Evolutionary conservation across 2,113 vertebrate genomes (phyloP).

Genomic region (Sorex araneus): DNA sequence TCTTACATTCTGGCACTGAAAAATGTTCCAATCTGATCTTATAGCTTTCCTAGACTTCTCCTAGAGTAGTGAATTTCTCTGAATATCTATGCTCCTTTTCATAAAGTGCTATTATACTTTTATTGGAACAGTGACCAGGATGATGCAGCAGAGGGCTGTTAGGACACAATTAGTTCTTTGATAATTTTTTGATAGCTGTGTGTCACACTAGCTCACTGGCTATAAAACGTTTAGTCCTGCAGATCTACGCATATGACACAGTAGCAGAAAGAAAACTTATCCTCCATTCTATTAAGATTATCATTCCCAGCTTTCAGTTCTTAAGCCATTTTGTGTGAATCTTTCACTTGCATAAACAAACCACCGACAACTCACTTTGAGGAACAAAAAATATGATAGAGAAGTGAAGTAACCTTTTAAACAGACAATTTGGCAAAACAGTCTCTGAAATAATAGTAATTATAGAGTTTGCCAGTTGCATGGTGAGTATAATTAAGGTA

Average conservation of each 20-base stretch:
- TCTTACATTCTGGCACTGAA: neutral
- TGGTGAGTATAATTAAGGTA: conserved; percentile 75
- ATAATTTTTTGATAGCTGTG: conserved; percentile 29
- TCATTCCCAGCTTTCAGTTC: conserved; percentile 17
- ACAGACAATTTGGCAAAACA: conserved; percentile 72
- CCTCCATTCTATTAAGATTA: too few species aligned
- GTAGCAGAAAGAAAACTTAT: too few species aligned
- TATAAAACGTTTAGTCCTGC: neutral
- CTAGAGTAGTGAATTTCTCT: neutral
- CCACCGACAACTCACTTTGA: conserved; percentile 30
- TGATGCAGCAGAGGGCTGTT: neutral
- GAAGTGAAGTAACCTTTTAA: conserved; percentile 70
- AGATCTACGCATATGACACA: neutral
- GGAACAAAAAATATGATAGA: conserved; percentile 67
- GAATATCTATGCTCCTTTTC: neutral
- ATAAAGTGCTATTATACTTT: neutral
- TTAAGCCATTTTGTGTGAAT: conserved; percentile 17
- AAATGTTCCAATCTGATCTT: neutral
- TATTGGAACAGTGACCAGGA: neutral
- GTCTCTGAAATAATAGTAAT: conserved; percentile 71
- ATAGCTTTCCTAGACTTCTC: neutral
- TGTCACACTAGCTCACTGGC: conserved; percentile 12
- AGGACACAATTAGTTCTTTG: neutral
- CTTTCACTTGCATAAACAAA: conserved; percentile 52
- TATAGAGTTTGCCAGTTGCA: conserved; percentile 64